These are phyloP conservation scores for Dromas ardeola DNA, from an alignment of 2,113 vertebrate species.

Conservation along the genomic window DNA sequence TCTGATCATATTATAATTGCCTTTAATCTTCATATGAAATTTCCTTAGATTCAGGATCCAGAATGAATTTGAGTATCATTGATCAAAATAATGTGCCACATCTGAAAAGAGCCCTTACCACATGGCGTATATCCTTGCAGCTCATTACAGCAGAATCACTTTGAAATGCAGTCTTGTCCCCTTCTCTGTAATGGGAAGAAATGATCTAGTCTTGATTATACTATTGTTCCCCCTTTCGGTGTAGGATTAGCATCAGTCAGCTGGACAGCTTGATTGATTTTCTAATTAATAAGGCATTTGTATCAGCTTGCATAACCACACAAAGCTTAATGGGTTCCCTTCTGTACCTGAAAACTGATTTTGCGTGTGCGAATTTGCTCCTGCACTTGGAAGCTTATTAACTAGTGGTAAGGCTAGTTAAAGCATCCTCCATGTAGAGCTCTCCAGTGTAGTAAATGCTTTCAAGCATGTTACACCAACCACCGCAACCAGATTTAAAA, in stretches of 20 bases:
- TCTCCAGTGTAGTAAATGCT: neutral
- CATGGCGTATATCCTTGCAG: constrained; percentile 20
- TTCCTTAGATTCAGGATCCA: constrained; percentile 25
- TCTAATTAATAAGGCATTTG: constrained; percentile 80
- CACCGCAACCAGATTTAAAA: neutral
- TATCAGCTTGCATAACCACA: constrained; percentile 63
- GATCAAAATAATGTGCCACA: constrained; percentile 45
- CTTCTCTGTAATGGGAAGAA: constrained; percentile 72
- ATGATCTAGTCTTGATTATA: constrained; percentile 74
- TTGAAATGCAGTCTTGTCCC: constrained; percentile 68
- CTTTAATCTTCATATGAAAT: constrained; percentile 39
- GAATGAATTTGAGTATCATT: constrained; percentile 43
- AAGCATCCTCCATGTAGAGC: neutral
- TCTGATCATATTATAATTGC: constrained; percentile 29
- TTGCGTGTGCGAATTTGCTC: constrained; percentile 55
- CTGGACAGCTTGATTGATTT: constrained; percentile 77
- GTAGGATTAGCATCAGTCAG: constrained; percentile 72
- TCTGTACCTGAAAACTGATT: constrained; percentile 59
- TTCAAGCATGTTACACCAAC: neutral
- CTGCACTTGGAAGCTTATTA: constrained; percentile 3
- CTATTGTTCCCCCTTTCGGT: constrained; percentile 59
- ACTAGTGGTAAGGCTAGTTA: neutral
- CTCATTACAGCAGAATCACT: constrained; percentile 66
- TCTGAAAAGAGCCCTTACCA: constrained; percentile 40
- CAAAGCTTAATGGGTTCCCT: constrained; percentile 62